These are phyloP conservation scores for Yponomeuta sedellus DNA, from an alignment of 2,888 invertebrate genomes.

Conservation along the genomic window DNA sequence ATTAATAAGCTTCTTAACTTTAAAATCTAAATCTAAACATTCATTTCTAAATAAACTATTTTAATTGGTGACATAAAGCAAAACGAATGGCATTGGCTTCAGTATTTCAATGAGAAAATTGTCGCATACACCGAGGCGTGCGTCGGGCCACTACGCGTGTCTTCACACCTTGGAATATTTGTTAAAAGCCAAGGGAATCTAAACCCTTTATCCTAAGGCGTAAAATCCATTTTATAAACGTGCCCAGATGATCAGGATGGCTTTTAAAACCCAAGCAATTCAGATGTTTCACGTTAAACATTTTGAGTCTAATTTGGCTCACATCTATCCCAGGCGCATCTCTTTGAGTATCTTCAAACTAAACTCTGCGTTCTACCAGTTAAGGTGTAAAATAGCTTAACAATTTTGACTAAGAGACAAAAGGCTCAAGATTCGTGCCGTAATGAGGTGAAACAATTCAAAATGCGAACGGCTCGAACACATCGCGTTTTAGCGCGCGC, in stretches of 20 bases:
- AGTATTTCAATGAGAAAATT: constrained; percentile 63
- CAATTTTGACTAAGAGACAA: background rate
- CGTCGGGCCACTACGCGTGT: constrained; percentile 41
- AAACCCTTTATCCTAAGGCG: constrained; percentile 27
- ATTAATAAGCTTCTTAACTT: too few relatives aligned
- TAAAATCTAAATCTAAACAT: background rate
- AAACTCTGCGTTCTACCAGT: background rate
- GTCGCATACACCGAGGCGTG: constrained; percentile 50
- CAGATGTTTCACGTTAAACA: constrained; percentile 51
- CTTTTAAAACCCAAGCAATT: constrained; percentile 52
- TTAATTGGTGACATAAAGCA: constrained; percentile 63
- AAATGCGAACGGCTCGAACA: constrained; percentile 45
- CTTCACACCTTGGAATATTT: constrained; percentile 51
- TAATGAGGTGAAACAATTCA: constrained; percentile 69
- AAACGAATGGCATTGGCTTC: constrained; percentile 51
- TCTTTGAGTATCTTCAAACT: background rate
- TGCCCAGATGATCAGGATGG: constrained; percentile 20
- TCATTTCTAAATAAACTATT: constrained; percentile 45
- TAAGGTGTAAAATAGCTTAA: background rate
- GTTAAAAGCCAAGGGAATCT: constrained; percentile 25
- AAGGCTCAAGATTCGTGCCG: constrained; percentile 47
- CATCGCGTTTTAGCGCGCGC: constrained; percentile 32
- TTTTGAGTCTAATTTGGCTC: constrained; percentile 63
- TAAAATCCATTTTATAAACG: constrained; percentile 26
- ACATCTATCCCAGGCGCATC: constrained; percentile 24